Percentiles rank a stretch among this genome's conserved stretches.
Evolutionary conservation across 2,888 invertebrate species (phyloP).

Genomic region (Halictus quadricinctus): DNA sequence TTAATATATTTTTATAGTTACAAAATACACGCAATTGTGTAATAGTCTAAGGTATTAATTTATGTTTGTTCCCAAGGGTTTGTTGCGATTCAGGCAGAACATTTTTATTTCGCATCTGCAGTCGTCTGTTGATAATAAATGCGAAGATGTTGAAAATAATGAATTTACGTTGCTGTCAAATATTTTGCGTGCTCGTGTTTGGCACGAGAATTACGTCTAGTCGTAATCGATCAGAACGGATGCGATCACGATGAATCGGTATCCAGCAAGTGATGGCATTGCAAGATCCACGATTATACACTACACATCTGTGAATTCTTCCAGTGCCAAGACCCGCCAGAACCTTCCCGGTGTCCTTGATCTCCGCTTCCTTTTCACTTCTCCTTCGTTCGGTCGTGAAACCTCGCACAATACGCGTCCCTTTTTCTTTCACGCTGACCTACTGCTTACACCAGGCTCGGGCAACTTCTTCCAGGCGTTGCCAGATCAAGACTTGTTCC

Average conservation of each 20-base stretch:
- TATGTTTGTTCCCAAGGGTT: too few relatives aligned
- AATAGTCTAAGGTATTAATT: too few relatives aligned
- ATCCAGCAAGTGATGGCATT: slow-evolving; percentile 82
- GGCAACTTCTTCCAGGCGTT: too few relatives aligned
- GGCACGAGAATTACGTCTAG: not conserved
- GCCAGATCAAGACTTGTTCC: too few relatives aligned
- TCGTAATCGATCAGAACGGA: not conserved
- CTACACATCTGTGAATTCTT: slow-evolving; percentile 83
- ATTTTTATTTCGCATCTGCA: not conserved
- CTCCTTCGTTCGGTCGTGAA: slow-evolving; percentile 2
- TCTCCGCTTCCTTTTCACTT: slow-evolving; percentile 44
- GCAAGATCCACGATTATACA: slow-evolving; percentile 83
- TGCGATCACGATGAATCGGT: slow-evolving; percentile 70
- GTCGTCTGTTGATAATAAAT: not conserved
- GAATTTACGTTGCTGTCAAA: not conserved
- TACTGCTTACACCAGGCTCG: not conserved
- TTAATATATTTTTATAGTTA: too few relatives aligned
- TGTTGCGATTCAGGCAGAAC: not conserved
- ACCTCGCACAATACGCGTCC: slow-evolving; percentile 21
- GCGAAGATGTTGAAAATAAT: not conserved
- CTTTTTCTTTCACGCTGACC: slow-evolving; percentile 35
- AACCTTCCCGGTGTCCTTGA: slow-evolving; percentile 65
- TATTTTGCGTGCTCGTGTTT: not conserved
- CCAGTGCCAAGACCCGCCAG: slow-evolving; percentile 83
- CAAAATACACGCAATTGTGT: too few relatives aligned